A percentile compares a stretch with the other conserved stretches of the same genome.
Evolutionary conservation across 2,888 invertebrate genomes (phyloP).

Genomic region (Baronia brevicornis): DNA sequence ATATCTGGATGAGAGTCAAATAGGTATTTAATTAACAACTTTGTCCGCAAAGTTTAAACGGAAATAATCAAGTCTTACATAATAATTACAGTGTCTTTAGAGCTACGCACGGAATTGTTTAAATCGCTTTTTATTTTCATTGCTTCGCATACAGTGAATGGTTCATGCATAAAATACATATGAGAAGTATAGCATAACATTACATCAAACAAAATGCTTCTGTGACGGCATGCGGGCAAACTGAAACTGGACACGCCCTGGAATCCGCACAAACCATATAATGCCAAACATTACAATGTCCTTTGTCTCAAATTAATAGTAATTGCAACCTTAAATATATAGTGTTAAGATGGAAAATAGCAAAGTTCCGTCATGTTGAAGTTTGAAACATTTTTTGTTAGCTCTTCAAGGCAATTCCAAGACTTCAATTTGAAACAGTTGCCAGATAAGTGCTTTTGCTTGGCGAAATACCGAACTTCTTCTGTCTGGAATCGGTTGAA

Average conservation of each 20-base stretch:
- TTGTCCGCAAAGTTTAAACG: conserved; percentile 11
- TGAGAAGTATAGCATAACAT: conserved; percentile 16
- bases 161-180: conserved; percentile 20
- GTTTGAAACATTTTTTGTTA: conserved; percentile 39
- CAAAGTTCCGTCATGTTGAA: conserved; percentile 15
- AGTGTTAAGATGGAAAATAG: conserved; percentile 28
- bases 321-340: conserved; percentile 41
- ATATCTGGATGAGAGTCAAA: conserved; percentile 5
- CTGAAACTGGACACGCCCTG: conserved; percentile 36
- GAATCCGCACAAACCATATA: conserved; percentile 39
- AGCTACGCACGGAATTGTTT: conserved; percentile 9
- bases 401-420: conserved; percentile 53
- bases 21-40: conserved; percentile 12
- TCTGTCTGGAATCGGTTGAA: conserved; percentile 17
- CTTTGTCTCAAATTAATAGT: conserved; percentile 26
- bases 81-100: conserved; percentile 8
- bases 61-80: conserved; percentile 14
- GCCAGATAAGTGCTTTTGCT: conserved; percentile 40
- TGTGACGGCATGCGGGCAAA: conserved; percentile 43
- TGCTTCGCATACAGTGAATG: conserved; percentile 39
- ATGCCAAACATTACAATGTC: conserved; percentile 39
- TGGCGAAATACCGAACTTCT: conserved; percentile 28
- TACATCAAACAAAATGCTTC: conserved; percentile 41
- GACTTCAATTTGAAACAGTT: conserved; percentile 52
- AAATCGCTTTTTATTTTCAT: conserved; percentile 35